Base-by-base conservation (phyloP, 2,113 vertebrate genomes). In the Sterrhoptilus dennistouni region DNA sequence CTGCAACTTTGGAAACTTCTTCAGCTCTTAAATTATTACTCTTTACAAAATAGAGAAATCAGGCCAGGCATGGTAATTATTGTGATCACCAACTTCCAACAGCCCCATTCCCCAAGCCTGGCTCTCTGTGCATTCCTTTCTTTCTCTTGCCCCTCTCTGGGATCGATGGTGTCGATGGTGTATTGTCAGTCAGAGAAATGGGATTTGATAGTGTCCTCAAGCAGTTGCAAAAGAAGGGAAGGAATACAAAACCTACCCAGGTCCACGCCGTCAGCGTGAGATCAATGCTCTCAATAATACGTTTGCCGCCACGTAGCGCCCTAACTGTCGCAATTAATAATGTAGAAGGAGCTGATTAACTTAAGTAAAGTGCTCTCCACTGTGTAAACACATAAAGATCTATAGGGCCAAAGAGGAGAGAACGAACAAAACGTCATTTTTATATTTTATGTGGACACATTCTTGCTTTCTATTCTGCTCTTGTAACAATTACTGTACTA, bases 401-500 rank as follows among this genome's bases (percentile, higher is more conserved):
- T 95, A 96, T 75, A 96, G 95, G 94, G 94, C 82, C 71, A 82
- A 91, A 82, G 83, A 94, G 95, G 87, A 64, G 93, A 90, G 94
- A 95, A 97, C 24, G 97, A 98, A 98, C 93, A 97, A 97, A 97
- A 96, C 44, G 52, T 96, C 95, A 97, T 98, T 98, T 98, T 98
- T 97, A 97, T 97, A 97, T 98, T 98, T 97, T 96, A 97, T 92
- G 96, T 93, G 97, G 97, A 95, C 91, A 85, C 70, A 75, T 94
- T 96, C 97, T 97, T 96, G 96, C 98, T 98, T 98, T 98, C 97
- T 97, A 97, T 98, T 98, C 97, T 98, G 97, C 97, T 97, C 94
- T 97, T 97, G 97, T 97, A 98, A 97, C 98, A 95, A 97, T 97
- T 98, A 98, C 98, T 98, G 97, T 97, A 97, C 96, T 96, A 97